phyloP scores from a whole-genome alignment of 2,113 vertebrate genomes.

The Pollachius pollachius region DNA sequence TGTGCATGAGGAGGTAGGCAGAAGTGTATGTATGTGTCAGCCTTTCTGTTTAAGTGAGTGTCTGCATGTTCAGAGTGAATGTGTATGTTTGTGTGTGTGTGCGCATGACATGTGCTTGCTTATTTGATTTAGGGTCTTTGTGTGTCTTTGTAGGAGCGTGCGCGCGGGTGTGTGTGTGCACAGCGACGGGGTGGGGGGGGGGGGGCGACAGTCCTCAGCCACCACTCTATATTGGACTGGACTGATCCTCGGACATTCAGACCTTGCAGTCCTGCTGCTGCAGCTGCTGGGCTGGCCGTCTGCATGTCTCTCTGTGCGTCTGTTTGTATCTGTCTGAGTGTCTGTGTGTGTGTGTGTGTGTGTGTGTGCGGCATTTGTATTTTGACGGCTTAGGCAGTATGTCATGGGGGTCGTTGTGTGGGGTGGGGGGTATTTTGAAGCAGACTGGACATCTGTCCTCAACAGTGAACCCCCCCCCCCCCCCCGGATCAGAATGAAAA shows the following conservation, averaged over 20 bases:
- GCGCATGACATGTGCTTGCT: neutral
- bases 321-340: constrained; percentile 12
- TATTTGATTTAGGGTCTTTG: neutral
- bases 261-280: too few relatives aligned
- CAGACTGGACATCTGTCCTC: constrained; percentile 61
- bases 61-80: neutral
- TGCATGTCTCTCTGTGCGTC: constrained; percentile 13
- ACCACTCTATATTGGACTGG: too few relatives aligned
- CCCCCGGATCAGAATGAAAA: constrained; percentile 9
- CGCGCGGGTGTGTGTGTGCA: neutral
- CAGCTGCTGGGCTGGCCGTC: neutral
- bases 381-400: neutral
- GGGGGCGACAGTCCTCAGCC: too few relatives aligned
- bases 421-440: constrained; percentile 28
- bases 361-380: constrained; percentile 7
- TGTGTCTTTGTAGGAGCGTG: neutral
- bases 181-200: neutral
- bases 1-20: neutral
- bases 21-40: neutral
- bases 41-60: neutral
- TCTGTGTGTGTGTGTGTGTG: constrained; percentile 1
- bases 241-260: too few relatives aligned
- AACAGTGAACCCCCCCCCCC: constrained; percentile 31
- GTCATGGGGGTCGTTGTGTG: constrained; percentile 27
- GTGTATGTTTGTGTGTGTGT: neutral